Evolutionary conservation across 1,140 invertebrate genomes (phyloP), one percentile per base, ranked within the genome.

Genomic region (Tetramorium parvispinum): DNA sequence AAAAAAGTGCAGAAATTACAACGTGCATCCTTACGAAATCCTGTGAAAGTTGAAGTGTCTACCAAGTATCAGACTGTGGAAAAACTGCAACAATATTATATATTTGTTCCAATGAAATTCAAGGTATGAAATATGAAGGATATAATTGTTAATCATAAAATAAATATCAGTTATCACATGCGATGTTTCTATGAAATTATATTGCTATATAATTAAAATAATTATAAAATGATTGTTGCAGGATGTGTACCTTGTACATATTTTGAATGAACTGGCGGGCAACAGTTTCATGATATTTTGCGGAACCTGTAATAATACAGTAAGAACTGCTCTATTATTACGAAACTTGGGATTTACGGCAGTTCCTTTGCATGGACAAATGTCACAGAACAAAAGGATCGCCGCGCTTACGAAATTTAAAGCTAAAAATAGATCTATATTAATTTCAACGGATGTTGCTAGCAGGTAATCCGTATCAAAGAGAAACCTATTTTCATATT

Each of bases 211-310:
- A 32, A 18, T 61, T 16, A 76, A 32, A 85, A 43, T 86, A 75
- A 24, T 57, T 90, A 43, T 43, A 27, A 57, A 82, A 61, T 24
- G 8, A 49, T 73, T 87, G 76, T 95, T 95, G 70, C 91, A 98
- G 97, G 99, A 99, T 94, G 98, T 99, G 0, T 99, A 99, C 95
- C 96, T 99, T 37, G 98, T 99, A 21, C 98, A 99, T 93, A 97
- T 99, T 46, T 94, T 99, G 8, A 99, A 99, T 95, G 99, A 99
- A 96, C 95, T 99, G 93, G 97, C 98, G 6, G 99, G 99, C 21
- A 99, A 99, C 93, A 98, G 98, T 87, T 98, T 99, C 92, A 99
- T 99, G 96, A 97, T 99, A 85, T 99, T 99, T 94, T 99, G 98
- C 94, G 97, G 97, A 49, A 99, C 99, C 3, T 99, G 99, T 93